Base-by-base conservation (phyloP, 1,140 invertebrate genomes). In the Eupeodes corollae region DNA sequence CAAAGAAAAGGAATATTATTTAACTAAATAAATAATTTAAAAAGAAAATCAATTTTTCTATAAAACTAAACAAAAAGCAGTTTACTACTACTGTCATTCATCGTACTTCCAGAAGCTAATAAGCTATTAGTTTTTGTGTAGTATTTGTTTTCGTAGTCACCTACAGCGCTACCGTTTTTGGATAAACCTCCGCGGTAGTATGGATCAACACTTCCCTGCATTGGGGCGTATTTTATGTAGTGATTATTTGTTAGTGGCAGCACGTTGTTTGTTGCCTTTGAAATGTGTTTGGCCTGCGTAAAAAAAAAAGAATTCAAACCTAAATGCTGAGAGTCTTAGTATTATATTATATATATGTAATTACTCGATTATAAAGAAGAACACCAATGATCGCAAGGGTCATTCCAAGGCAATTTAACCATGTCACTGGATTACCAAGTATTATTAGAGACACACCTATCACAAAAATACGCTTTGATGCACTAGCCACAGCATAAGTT, bases 401-500 rank as follows among this genome's bases (percentile, higher is more conserved):
- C 92, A 97, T 98, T 34, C 94, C 94, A 41, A 88, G 74, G 51
- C 95, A 67, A 71, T 98, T 98, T 32, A 83, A 69, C 44, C 77
- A 71, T 5, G 91, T 91, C 2, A 97, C 91, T 2, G 93, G 93
- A 73, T 98, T 98, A 21, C 86, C 82, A 48, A 98, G 71, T 51
- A 94, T 75, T 35, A 96, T 68, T 46, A 98, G 73, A 6, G 91
- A 96, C 18, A 90, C 81, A 16, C 78, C 82, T 56, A 98, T 97
- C 15, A 98, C 87, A 49, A 88, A 88, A 52, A 97, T 90, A 55
- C 94, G 75, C 70, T 98, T 98, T n/a, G 90, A 90, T 12, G 91
- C 89, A 69, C 88, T 96, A 13, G 91, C 90, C 16, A 98, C 91
- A 0, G 92, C 90, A 69, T 97, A 98, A 0, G 91, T 92, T 18